phyloP scores from a whole-genome alignment of 1,140 invertebrate genomes.

The Camponotus floridanus region DNA sequence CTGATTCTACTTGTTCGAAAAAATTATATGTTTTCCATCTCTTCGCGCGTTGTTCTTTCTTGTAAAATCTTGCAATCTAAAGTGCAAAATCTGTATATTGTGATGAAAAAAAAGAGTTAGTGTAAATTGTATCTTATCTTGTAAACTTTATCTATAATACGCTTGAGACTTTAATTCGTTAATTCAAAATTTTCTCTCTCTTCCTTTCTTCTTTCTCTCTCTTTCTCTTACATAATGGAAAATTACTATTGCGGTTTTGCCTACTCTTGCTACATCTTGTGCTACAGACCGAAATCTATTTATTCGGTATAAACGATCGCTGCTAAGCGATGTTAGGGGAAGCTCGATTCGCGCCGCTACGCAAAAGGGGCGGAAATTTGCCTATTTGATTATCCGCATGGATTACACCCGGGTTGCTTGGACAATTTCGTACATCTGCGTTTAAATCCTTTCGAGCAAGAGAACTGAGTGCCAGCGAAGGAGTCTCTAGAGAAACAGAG shows the following conservation, averaged over 20 bases:
- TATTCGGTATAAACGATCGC: slow-evolving; percentile 53
- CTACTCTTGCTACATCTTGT: neutral
- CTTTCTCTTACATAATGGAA: neutral
- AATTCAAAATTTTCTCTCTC: neutral
- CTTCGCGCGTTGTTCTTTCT: neutral
- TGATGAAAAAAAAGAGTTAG: neutral
- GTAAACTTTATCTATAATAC: slow-evolving; percentile 11
- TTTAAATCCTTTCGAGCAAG: slow-evolving; percentile 52
- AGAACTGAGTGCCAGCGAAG: neutral
- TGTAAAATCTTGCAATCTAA: neutral
- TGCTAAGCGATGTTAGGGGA: slow-evolving; percentile 17
- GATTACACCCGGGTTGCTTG: slow-evolving; percentile 45
- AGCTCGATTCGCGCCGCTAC: slow-evolving; percentile 35
- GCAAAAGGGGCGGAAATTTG: slow-evolving; percentile 53
- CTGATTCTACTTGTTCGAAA: slow-evolving; percentile 9
- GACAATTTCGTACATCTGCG: slow-evolving; percentile 58
- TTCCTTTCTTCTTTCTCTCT: neutral
- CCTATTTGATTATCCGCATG: slow-evolving; percentile 59
- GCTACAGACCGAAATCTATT: slow-evolving; percentile 41
- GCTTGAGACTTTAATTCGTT: neutral
- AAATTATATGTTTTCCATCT: neutral
- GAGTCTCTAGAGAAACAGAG: neutral
- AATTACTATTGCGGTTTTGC: slow-evolving; percentile 10
- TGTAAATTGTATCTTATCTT: neutral
- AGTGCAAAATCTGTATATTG: neutral